phyloP scores from a whole-genome alignment of 2,797 vertebrate species.

The Hippopotamyrus pictus region DNA sequence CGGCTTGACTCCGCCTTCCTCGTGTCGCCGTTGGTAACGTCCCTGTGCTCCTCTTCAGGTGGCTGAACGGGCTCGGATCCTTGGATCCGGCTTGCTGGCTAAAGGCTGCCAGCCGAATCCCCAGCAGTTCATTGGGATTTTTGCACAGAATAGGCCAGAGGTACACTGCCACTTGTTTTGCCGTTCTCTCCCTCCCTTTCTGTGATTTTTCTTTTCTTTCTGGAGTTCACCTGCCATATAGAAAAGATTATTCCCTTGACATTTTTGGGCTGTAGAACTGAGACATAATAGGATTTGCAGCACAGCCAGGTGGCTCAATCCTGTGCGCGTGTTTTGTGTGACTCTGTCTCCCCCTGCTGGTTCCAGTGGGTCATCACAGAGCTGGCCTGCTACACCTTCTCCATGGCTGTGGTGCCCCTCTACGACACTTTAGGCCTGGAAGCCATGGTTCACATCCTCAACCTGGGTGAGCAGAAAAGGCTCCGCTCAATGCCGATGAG shows the following conservation, averaged over 20 bases:
- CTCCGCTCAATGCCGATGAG: not conserved
- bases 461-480: slow-evolving; percentile 54
- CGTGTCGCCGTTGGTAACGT: slow-evolving; percentile 13
- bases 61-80: slow-evolving; percentile 56
- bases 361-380: slow-evolving; percentile 67
- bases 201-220: not conserved
- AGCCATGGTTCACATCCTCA: slow-evolving; percentile 69
- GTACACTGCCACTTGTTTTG: slow-evolving; percentile 38
- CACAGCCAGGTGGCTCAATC: not conserved
- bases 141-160: slow-evolving; percentile 70
- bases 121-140: slow-evolving; percentile 65
- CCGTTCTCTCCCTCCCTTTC: not conserved
- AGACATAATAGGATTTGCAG: not conserved
- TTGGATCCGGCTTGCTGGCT: slow-evolving; percentile 66
- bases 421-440: slow-evolving; percentile 68
- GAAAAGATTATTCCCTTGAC: not conserved
- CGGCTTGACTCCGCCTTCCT: not conserved
- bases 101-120: slow-evolving; percentile 64
- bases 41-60: slow-evolving; percentile 47
- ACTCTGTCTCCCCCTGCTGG: slow-evolving; percentile 66
- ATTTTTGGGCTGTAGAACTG: not conserved
- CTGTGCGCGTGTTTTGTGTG: slow-evolving; percentile 19
- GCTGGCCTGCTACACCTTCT: slow-evolving; percentile 69
- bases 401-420: slow-evolving; percentile 68
- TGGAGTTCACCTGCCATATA: not conserved